Evolutionary conservation across 2,113 vertebrate genomes (phyloP), one percentile per base, ranked within the genome.

Genomic region (Neoarius graeffei): DNA sequence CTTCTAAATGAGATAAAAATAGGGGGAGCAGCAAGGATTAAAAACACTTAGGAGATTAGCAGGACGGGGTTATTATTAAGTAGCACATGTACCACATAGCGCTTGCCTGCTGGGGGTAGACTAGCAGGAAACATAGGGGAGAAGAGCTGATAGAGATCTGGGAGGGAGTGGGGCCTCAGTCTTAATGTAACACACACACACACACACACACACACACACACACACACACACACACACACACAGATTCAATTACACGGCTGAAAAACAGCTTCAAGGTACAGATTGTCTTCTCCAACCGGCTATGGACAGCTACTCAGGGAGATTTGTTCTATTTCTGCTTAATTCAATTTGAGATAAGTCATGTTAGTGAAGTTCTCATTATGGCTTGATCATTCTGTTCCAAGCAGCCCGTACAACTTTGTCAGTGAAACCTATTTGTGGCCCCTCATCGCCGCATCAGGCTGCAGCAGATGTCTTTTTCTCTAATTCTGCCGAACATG

Each of bases 391-490:
- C n/a, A 71, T 89, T 83, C 86, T 83, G 81, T 83, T 89, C 59
- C 35, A 71, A 59, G 83, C 54, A 42, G 67, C 80, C 56, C 35
- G 59, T 69, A 82, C 77, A 86, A 81, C 81, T 86, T 81, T 62
- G 88, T 87, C 69, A 90, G 79, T 90, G 88, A 83, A 73, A 82
- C 89, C 67, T 83, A 54, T 90, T 86, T 84, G 42, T 83, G 76
- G 86, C 81, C 80, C 69, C 15, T 88, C 84, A 20, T 66, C 88
- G 83, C 85, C 60, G 73, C 81, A 74, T 79, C 6, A 6, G 60
- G 74, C 73, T 67, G 52, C 74, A 50, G 27, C 35, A 79, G 20
- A 35, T 80, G 67, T 74, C 81, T 59, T 76, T 84, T 64, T 74
- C 67, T 64, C 56, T 85, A 52, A 54, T 82, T 80, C 64, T 5